A percentile compares a stretch with the other conserved stretches of the same genome.
phyloP scores from a whole-genome alignment of 2,888 invertebrate genomes.

The Caenorhabditis afra region DNA sequence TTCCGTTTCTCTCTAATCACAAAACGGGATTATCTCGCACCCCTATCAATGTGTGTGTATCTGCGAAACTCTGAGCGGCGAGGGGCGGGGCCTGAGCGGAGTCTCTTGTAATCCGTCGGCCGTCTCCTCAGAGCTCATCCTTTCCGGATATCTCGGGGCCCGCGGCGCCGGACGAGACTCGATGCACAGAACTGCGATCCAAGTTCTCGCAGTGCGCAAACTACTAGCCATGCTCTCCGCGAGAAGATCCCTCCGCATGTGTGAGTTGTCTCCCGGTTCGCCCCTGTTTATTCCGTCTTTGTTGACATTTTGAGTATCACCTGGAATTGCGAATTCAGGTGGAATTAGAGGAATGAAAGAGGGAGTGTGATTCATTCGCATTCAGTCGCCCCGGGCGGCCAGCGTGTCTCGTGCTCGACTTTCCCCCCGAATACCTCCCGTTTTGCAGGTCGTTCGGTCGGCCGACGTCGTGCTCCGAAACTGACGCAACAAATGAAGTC shows the following conservation, averaged over 20 bases:
- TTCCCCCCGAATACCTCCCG: too few species aligned
- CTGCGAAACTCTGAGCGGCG: background rate
- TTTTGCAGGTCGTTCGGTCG: constrained; percentile 61
- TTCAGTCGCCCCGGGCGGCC: background rate
- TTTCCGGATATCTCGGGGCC: constrained; percentile 40
- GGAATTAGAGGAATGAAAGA: constrained; percentile 16
- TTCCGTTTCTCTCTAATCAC: constrained; percentile 11
- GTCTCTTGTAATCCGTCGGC: constrained; percentile 32
- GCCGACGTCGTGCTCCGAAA: constrained; percentile 77
- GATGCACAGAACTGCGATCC: constrained; percentile 51
- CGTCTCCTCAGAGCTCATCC: constrained; percentile 43
- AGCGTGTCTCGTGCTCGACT: background rate
- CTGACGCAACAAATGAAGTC: constrained; percentile 80
- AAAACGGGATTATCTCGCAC: constrained; percentile 42
- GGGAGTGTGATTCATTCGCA: constrained; percentile 4
- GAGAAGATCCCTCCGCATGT: constrained; percentile 55
- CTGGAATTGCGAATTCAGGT: constrained; percentile 26
- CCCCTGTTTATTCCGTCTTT: background rate
- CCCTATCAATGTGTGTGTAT: constrained; percentile 16
- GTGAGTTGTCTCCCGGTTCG: constrained; percentile 36
- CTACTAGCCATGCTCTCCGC: constrained; percentile 57
- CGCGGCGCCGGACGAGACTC: constrained; percentile 4
- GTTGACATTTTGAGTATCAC: constrained; percentile 20
- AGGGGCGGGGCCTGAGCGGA: constrained; percentile 20
- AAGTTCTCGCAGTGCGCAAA: constrained; percentile 51